These are phyloP conservation scores for Cottus gobio DNA, from an alignment of 2,113 vertebrate genomes.

Conservation along the genomic window DNA sequence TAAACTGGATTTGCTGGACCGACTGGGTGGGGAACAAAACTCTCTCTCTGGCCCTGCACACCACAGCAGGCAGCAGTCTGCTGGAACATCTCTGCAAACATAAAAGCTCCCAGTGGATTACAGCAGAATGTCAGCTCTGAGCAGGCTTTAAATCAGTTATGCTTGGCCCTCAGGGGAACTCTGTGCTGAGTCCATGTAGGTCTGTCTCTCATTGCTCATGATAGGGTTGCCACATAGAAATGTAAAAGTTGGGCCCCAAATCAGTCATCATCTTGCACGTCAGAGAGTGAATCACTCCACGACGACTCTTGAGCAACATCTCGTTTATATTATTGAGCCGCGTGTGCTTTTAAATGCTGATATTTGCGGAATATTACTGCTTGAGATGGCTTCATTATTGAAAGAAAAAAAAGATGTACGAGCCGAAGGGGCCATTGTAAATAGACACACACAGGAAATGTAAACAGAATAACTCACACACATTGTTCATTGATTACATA, in stretches of 20 bases:
- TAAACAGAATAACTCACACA: constrained; percentile 13
- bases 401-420: background rate
- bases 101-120: constrained; percentile 82
- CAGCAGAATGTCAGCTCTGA: constrained; percentile 81
- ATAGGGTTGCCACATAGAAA: constrained; percentile 77
- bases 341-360: background rate
- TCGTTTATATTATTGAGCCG: constrained; percentile 4
- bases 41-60: constrained; percentile 19
- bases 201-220: constrained; percentile 79
- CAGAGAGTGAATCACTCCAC: constrained; percentile 33
- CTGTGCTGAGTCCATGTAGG: constrained; percentile 76
- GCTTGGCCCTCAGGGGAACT: constrained; percentile 76
- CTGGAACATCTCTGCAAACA: constrained; percentile 80
- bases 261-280: constrained; percentile 46
- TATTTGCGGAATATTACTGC: background rate
- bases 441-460: constrained; percentile 14
- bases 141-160: constrained; percentile 83
- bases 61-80: constrained; percentile 64
- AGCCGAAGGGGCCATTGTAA: constrained; percentile 7
- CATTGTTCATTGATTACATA: constrained; percentile 33
- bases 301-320: constrained; percentile 52
- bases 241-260: constrained; percentile 66
- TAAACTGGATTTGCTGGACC: constrained; percentile 49
- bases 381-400: background rate
- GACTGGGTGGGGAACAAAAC: constrained; percentile 8